phyloP scores from a whole-genome alignment of 2,888 invertebrate genomes.

The Polymixis lichenea region DNA sequence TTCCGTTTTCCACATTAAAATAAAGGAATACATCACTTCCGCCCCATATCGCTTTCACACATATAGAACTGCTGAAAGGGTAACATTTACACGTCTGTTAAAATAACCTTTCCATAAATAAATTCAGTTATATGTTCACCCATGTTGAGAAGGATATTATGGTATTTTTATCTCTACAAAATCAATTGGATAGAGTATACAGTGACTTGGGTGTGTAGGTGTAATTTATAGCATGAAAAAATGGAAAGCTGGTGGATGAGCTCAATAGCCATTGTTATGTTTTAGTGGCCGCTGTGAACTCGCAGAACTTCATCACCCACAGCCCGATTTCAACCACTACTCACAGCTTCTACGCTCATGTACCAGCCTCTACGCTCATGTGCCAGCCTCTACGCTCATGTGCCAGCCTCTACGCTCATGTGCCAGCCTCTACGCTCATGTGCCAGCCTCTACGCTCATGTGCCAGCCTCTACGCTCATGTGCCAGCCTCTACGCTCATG shows the following conservation, averaged over 20 bases:
- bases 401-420: no score
- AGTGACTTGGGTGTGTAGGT: background rate
- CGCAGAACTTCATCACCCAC: background rate
- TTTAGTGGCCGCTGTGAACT: background rate
- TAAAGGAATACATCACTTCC: slow-evolving; percentile 53
- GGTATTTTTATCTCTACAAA: slow-evolving; percentile 4
- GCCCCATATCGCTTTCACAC: slow-evolving; percentile 42
- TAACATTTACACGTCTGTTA: slow-evolving; percentile 48
- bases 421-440: no score
- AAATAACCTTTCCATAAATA: slow-evolving; percentile 52
- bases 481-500: no score
- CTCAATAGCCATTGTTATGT: background rate
- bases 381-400: no score
- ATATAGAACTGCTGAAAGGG: slow-evolving; percentile 43
- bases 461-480: no score
- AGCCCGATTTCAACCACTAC: no score
- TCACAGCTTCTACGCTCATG: no score
- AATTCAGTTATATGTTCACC: slow-evolving; percentile 44
- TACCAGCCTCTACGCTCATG: no score
- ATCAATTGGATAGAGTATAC: slow-evolving; percentile 12
- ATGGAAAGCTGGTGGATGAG: background rate
- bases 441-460: no score
- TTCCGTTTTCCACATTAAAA: slow-evolving; percentile 20
- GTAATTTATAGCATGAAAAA: background rate
- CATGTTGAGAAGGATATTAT: slow-evolving; percentile 34